Evolutionary conservation across 2,888 invertebrate species (phyloP), one percentile per base, ranked within the genome.

Genomic region (Lydus trimaculatus): DNA sequence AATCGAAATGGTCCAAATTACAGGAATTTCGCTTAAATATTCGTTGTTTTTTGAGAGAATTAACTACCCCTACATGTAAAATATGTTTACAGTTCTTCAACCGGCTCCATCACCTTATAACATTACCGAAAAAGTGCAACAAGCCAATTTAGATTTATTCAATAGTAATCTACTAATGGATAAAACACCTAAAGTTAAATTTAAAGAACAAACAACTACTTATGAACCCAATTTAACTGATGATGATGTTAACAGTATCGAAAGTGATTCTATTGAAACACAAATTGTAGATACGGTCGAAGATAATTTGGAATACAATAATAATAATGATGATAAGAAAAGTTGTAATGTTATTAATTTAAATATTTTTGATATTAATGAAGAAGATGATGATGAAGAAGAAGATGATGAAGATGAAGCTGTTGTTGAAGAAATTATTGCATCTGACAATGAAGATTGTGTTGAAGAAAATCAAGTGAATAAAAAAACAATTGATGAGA

Each of bases 91-190:
- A 86, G 86, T 86, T 81, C 77, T 86, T 31, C 84, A 85, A 76
- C 86, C 86, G 58, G 86, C 87, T 36, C 85, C 87, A 25, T 87
- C 87, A 69, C 88, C 87, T 60, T 89, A 89, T 78, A 87, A 88
- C 76, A 87, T 89, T 68, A 83, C 85, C 69, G 87, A 88, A 75
- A 88, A 87, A 82, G 85, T 89, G 17, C 86, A 86, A 77, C 85
- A 86, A 76, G 88, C 88, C 52, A 89, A 89, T 77, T 83, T 85
- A 70, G 86, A 85, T 75, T 79, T 88, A 15, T 87, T 87, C 72
- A 84, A 83, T 61, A 78, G 79, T 63, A 77, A 75, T 28, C 63
- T 61, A 39, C 66, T 9, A 60, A 64, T 70, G 31, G 72, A 72
- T 82, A 70, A 65, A 72, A 72, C 76, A 48, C 76, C 81, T 9